Percentiles rank a stretch among this genome's conserved stretches.
Conservation (phyloP, 35 echinoderm and acorn worm genomes). For the Amphiura filiformis region DNA sequence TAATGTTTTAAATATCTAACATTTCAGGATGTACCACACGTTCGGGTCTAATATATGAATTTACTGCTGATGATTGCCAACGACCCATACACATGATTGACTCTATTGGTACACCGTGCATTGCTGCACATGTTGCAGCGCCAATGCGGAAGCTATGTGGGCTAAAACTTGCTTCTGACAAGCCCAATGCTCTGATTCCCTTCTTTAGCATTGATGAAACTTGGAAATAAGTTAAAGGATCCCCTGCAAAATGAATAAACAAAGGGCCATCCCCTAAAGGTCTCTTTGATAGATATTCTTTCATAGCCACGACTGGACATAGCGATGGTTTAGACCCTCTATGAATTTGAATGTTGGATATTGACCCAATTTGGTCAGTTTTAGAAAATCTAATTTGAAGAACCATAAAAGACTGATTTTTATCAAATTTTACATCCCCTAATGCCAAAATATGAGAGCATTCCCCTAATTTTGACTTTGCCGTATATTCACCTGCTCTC, state of each 20-base stretch:
- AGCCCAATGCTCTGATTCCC: neutral
- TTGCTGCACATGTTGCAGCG: neutral
- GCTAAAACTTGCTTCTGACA: neutral
- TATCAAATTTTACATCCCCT: neutral
- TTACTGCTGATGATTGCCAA: neutral
- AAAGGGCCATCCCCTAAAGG: neutral
- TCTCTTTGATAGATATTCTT: neutral
- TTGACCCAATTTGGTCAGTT: neutral
- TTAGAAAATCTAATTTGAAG: neutral
- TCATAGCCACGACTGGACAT: neutral
- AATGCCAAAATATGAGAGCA: neutral
- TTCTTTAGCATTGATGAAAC: neutral
- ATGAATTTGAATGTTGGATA: neutral
- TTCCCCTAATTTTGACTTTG: too few relatives aligned
- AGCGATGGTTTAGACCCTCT: neutral
- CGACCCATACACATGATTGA: neutral
- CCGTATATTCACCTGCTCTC: slow-evolving; percentile 1
- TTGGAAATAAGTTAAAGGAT: neutral
- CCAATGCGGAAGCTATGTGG: neutral
- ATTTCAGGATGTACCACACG: too few relatives aligned
- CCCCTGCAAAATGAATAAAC: neutral
- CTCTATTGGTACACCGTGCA: neutral
- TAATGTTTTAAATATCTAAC: too few relatives aligned
- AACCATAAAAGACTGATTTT: neutral
- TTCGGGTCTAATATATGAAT: neutral